A percentile compares a stretch with the other conserved stretches of the same genome.
These are phyloP conservation scores for Danio choprae DNA, from an alignment of 2,797 vertebrate genomes.

Conservation along the genomic window DNA sequence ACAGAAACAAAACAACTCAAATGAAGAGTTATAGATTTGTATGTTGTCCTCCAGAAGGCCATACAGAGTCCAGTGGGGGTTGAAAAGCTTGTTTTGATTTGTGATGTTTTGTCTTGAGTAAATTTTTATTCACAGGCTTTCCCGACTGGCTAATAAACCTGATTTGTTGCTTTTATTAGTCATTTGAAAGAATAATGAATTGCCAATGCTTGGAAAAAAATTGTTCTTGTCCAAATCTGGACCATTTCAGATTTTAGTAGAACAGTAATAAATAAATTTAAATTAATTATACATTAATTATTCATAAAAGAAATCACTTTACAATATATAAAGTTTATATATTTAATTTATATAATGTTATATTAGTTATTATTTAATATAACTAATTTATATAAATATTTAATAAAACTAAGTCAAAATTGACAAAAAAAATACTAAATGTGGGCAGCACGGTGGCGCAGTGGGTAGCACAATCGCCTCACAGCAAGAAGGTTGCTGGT, in stretches of 20 bases:
- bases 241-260: background rate
- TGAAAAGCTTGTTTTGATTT: background rate
- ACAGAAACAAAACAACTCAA: constrained; percentile 3
- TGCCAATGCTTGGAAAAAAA: background rate
- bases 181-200: background rate
- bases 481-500: too few relatives aligned
- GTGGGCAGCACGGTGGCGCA: too few relatives aligned
- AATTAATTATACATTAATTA: background rate
- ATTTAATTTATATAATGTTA: too few relatives aligned
- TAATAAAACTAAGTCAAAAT: too few relatives aligned
- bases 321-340: too few relatives aligned
- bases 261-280: background rate
- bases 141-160: background rate
- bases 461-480: too few relatives aligned
- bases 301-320: background rate
- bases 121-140: too few relatives aligned
- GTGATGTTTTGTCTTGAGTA: background rate
- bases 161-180: background rate
- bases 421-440: too few relatives aligned
- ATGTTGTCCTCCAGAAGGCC: background rate
- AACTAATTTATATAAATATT: too few relatives aligned
- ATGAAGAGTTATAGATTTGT: background rate
- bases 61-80: background rate
- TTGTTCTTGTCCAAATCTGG: background rate
- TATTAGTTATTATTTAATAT: too few relatives aligned